Evolutionary conservation across 2,797 vertebrate genomes (phyloP).

Genomic region (Aphelocoma californica): DNA sequence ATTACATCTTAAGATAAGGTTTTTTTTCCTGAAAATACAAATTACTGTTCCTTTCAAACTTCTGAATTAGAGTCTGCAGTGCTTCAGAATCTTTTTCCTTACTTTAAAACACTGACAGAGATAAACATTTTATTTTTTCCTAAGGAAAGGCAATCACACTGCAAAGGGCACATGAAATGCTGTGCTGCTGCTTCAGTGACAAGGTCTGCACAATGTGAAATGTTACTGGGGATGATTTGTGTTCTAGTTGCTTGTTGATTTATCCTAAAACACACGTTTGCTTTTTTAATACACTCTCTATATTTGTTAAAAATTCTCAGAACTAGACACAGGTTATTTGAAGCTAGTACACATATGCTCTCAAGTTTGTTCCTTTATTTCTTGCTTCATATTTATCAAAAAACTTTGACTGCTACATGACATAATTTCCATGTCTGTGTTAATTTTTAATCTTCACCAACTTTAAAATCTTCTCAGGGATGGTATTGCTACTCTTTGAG

Average conservation of each 20-base stretch:
- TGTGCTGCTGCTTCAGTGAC: background rate
- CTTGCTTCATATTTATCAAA: background rate
- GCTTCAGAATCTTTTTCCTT: background rate
- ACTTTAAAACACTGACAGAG: background rate
- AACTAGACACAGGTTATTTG: background rate
- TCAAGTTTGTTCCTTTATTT: background rate
- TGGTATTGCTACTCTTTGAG: background rate
- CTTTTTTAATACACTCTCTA: background rate
- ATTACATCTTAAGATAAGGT: conserved; percentile 16
- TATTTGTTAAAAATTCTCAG: background rate
- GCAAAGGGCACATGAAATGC: background rate
- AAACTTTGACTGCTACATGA: background rate
- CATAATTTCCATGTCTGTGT: background rate
- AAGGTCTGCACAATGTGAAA: background rate
- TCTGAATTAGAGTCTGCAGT: background rate
- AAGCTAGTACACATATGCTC: background rate
- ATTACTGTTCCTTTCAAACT: conserved; percentile 21
- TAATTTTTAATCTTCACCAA: background rate
- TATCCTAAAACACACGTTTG: background rate
- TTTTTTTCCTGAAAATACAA: conserved; percentile 17
- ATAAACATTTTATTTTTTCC: conserved; percentile 22
- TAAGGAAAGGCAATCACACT: background rate
- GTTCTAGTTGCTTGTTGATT: background rate
- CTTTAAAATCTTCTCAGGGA: background rate
- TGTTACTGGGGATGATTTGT: background rate